A percentile compares a stretch with the other conserved stretches of the same genome.
These are phyloP conservation scores for Corythoichthys intestinalis DNA, from an alignment of 2,113 vertebrate species.

Conservation along the genomic window DNA sequence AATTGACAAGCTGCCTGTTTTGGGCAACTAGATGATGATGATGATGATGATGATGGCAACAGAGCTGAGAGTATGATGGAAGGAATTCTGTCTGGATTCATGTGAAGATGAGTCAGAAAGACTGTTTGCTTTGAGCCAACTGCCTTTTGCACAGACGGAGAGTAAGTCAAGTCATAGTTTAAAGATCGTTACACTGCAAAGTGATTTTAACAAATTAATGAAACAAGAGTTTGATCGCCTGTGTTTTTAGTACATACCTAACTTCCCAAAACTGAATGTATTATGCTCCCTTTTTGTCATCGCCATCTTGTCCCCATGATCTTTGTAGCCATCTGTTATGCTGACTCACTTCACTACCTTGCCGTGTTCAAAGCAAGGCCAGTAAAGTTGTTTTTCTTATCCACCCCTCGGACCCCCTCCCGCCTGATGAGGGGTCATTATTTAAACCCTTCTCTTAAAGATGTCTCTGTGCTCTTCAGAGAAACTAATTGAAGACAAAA, in stretches of 20 bases:
- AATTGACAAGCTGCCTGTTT: constrained; percentile 57
- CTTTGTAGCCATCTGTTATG: constrained; percentile 52
- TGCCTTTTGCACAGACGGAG: constrained; percentile 40
- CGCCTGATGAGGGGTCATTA: constrained; percentile 73
- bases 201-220: constrained; percentile 14
- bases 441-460: constrained; percentile 71
- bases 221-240: not conserved
- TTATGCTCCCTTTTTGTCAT: constrained; percentile 5
- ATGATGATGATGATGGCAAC: constrained; percentile 47
- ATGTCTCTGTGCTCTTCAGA: constrained; percentile 62
- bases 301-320: constrained; percentile 22
- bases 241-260: not conserved
- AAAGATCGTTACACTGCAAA: constrained; percentile 21
- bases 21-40: constrained; percentile 57
- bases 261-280: not conserved
- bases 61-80: constrained; percentile 60
- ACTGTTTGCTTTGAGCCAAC: constrained; percentile 60
- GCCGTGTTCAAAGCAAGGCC: constrained; percentile 61
- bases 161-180: constrained; percentile 23
- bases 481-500: constrained; percentile 77
- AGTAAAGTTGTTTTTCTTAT: constrained; percentile 50
- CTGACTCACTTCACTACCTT: constrained; percentile 43
- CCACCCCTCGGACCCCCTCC: constrained; percentile 41
- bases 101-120: constrained; percentile 71
- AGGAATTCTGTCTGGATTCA: constrained; percentile 70